These are phyloP conservation scores for Petroica traversi DNA, from an alignment of 2,113 vertebrate species.

Conservation along the genomic window DNA sequence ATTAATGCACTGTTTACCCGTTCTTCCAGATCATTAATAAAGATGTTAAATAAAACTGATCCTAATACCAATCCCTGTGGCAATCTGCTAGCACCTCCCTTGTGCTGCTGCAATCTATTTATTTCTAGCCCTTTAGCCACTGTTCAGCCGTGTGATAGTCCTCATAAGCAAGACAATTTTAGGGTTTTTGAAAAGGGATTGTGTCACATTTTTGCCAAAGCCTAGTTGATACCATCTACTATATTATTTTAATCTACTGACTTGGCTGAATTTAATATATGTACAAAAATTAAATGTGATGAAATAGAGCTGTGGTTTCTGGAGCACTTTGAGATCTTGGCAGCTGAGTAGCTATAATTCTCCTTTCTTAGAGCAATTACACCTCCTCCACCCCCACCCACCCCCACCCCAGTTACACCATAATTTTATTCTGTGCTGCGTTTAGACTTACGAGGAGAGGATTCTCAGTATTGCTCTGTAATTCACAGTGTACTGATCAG, in stretches of 20 bases:
- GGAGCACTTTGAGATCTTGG: neutral
- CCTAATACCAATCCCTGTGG: constrained; percentile 27
- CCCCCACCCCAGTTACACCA: neutral
- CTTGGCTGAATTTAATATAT: constrained; percentile 1
- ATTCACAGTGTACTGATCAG: neutral
- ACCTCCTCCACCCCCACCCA: neutral
- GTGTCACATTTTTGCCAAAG: neutral
- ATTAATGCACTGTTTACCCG: constrained; percentile 58
- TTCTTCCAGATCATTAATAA: constrained; percentile 63
- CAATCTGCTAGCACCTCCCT: constrained; percentile 2
- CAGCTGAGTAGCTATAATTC: constrained; percentile 2
- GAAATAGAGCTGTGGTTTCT: neutral
- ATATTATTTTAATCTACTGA: neutral
- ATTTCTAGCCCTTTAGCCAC: constrained; percentile 22
- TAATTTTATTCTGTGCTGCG: constrained; percentile 6
- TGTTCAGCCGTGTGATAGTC: neutral
- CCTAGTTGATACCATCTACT: neutral
- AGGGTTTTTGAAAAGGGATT: neutral
- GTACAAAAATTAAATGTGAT: neutral
- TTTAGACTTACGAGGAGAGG: constrained; percentile 21
- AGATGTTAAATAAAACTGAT: constrained; percentile 63
- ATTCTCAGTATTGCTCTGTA: neutral
- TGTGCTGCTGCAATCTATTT: constrained; percentile 6
- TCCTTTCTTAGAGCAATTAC: constrained; percentile 14
- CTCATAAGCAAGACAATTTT: neutral